A percentile compares a stretch with the other conserved stretches of the same genome.
Evolutionary conservation across 2,797 vertebrate species (phyloP).

Genomic region (Rhinichthys osculus): DNA sequence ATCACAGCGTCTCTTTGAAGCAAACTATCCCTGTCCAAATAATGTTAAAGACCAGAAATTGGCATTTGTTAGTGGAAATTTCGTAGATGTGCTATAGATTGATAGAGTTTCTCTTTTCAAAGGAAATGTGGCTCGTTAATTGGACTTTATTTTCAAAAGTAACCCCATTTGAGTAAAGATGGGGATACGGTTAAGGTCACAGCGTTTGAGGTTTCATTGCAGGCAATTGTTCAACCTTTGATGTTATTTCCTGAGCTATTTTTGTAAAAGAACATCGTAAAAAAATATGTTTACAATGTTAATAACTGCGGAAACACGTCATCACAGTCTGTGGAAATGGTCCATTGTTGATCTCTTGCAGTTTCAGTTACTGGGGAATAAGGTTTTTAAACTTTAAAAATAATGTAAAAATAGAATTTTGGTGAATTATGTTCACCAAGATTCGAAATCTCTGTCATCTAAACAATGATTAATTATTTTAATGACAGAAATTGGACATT

Average conservation of each 20-base stretch:
- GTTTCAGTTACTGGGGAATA: too few species aligned
- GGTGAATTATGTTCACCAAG: background rate
- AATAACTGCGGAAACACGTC: too few species aligned
- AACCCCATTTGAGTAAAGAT: constrained; percentile 51
- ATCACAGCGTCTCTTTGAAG: background rate
- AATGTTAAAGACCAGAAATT: constrained; percentile 16
- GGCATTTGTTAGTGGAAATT: constrained; percentile 21
- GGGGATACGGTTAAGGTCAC: constrained; percentile 67
- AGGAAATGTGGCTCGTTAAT: constrained; percentile 64
- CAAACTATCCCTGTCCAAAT: background rate
- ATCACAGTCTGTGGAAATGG: too few species aligned
- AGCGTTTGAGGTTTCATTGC: constrained; percentile 70
- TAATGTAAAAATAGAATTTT: too few species aligned
- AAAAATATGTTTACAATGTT: too few species aligned
- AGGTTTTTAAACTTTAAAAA: too few species aligned
- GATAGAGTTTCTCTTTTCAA: constrained; percentile 49
- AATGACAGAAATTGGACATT: background rate
- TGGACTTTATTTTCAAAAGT: constrained; percentile 66
- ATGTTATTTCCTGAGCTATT: constrained; percentile 26
- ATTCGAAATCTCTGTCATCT: background rate
- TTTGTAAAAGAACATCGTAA: background rate
- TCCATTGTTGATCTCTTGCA: too few species aligned
- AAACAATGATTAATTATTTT: background rate
- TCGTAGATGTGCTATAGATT: constrained; percentile 24
- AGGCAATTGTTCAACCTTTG: constrained; percentile 60